Conservation (phyloP, 2,888 invertebrate genomes). For the Sarcophaga rosellei region DNA sequence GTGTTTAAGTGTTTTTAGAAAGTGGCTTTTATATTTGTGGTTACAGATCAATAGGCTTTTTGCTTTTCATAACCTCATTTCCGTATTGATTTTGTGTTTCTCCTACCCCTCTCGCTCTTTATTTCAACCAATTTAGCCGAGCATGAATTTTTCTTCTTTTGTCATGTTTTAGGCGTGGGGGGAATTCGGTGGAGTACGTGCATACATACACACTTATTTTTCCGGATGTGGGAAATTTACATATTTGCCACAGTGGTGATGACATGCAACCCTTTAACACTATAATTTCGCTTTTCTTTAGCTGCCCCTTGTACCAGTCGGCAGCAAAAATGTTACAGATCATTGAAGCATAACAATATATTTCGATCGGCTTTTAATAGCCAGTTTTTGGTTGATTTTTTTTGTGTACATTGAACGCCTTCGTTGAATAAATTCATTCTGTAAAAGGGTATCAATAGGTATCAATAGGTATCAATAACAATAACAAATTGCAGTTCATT, state of each 20-base stretch:
- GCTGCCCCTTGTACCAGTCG: background rate
- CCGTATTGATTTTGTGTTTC: slow-evolving; percentile 69
- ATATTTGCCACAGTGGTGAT: slow-evolving; percentile 71
- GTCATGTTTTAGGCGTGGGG: slow-evolving; percentile 44
- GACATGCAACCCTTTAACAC: slow-evolving; percentile 76
- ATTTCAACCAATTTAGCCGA: slow-evolving; percentile 75
- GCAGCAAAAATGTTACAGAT: slow-evolving; percentile 49
- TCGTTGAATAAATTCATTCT: slow-evolving; percentile 28
- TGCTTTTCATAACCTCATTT: slow-evolving; percentile 74
- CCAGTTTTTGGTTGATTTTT: slow-evolving; percentile 23
- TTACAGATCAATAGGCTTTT: slow-evolving; percentile 66
- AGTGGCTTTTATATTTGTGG: slow-evolving; percentile 71
- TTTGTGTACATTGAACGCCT: slow-evolving; percentile 20
- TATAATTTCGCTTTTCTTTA: slow-evolving; percentile 48
- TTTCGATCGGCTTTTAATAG: slow-evolving; percentile 46
- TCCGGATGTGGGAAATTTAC: slow-evolving; percentile 79
- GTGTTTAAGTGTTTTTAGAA: slow-evolving; percentile 51
- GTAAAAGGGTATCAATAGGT: slow-evolving; percentile 53
- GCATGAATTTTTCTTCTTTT: slow-evolving; percentile 76
- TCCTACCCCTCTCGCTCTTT: background rate
- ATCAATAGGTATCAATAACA: slow-evolving; percentile 45
- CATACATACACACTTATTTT: slow-evolving; percentile 9
- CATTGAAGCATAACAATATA: slow-evolving; percentile 61
- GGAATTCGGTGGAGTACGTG: background rate
- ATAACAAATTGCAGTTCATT: slow-evolving; percentile 74